phyloP scores from a whole-genome alignment of 2,797 vertebrate genomes.

The Otolemur crassicaudatus region DNA sequence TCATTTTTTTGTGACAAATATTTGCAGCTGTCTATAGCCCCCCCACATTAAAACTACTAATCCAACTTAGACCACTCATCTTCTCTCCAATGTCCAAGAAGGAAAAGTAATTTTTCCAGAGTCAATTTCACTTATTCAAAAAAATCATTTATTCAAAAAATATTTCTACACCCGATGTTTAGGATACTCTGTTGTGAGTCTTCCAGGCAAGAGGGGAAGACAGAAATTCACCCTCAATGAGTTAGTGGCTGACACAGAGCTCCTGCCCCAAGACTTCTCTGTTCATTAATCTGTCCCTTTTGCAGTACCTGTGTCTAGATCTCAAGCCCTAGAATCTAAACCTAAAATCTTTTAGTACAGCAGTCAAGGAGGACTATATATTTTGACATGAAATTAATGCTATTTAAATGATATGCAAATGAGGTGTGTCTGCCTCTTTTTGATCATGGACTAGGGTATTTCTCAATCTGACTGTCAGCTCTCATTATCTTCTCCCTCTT shows the following conservation, averaged over 20 bases:
- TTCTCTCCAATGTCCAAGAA: not conserved
- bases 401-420: slow-evolving; percentile 57
- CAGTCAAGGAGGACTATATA: not conserved
- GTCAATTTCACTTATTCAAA: not conserved
- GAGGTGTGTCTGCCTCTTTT: not conserved
- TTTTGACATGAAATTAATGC: slow-evolving; percentile 15
- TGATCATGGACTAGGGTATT: not conserved
- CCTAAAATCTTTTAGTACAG: not conserved
- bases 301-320: not conserved
- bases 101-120: not conserved
- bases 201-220: not conserved
- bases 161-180: not conserved
- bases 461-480: not conserved
- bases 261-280: not conserved
- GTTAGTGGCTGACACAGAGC: not conserved
- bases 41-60: not conserved
- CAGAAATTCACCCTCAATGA: not conserved
- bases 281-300: not conserved
- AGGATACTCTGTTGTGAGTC: not conserved
- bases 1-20: not conserved
- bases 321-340: not conserved
- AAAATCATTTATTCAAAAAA: not conserved
- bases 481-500: not conserved
- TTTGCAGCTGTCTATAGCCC: not conserved
- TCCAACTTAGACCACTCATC: not conserved